Evolutionary conservation across 2,888 invertebrate genomes (phyloP).

Genomic region (Cryptocephalus moraei): DNA sequence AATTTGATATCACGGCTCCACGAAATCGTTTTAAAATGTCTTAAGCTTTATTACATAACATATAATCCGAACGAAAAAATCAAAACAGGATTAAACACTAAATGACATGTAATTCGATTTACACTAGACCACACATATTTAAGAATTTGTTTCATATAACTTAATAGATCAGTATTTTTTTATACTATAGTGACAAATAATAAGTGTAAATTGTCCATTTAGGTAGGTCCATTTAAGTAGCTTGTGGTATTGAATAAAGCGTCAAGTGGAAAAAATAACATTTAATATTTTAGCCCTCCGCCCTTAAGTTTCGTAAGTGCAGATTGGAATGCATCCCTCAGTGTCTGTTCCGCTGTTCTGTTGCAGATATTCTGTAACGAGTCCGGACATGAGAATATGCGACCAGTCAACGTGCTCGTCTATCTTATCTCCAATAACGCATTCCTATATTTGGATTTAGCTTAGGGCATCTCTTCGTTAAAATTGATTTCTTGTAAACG

Average conservation of each 20-base stretch:
- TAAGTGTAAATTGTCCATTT: no score
- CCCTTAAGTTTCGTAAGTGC: background rate
- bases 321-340: background rate
- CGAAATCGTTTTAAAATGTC: no score
- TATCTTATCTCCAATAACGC: conserved; percentile 32
- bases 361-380: background rate
- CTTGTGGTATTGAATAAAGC: background rate
- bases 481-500: conserved; percentile 24
- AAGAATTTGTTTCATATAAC: no score
- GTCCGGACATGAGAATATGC: background rate
- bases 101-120: no score
- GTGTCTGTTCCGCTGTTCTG: background rate
- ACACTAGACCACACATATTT: no score
- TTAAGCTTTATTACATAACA: no score
- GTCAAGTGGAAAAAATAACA: background rate
- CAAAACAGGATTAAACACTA: no score
- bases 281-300: background rate
- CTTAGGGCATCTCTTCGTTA: conserved; percentile 23
- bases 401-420: conserved; percentile 32
- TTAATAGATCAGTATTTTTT: no score
- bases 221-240: no score
- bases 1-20: no score
- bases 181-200: no score
- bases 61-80: no score
- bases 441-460: conserved; percentile 31